Base-by-base conservation (phyloP, 2,888 invertebrate genomes). In the Lasioglossum zephyrum region DNA sequence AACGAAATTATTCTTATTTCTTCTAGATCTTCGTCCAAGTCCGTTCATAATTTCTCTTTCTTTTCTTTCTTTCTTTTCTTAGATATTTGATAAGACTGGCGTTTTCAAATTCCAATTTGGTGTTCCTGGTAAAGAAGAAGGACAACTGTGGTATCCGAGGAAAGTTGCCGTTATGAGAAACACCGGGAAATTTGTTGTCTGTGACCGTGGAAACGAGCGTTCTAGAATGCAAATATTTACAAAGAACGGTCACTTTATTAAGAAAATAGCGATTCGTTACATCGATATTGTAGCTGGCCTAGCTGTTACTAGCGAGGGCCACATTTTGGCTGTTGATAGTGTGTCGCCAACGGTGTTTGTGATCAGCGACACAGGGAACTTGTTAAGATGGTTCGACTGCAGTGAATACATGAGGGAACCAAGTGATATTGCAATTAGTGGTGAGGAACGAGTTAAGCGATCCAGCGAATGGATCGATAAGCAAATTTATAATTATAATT, bases 221-320 rank as follows among this genome's bases (percentile, higher is more conserved):
- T 99, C 99, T 0, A 97, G 99, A 83, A 99, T 99, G 99, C 99
- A 99, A 95, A 98, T 99, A 91, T 99, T 99, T 94, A 99, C 98
- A 69, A 98, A 98, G 94, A 98, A 97, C 94, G 99, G 99, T 47
- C 98, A 99, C 94, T 99, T 99, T 95, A 96, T 99, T 93, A 98
- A 98, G 95, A 99, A 99, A 95, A 99, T 99, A 88, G 98, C 98
- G 85, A 97, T 97, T 88, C 96, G 98, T 89, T 98, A 98, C 95
- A 98, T 98, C 93, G 98, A 98, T 94, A 98, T 98, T 90, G 98
- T 99, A 66, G 99, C 99, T 89, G 99, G 99, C 57, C 96, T 99
- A 94, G 99, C 99, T 72, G 99, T 99, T 70, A 99, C 98, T 69
- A 97, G 97, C 77, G 97, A 98, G 94, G 99, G 99, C 5, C 97